These are phyloP conservation scores for Lycaon pictus DNA, from an alignment of 2,113 vertebrate species.

Conservation along the genomic window DNA sequence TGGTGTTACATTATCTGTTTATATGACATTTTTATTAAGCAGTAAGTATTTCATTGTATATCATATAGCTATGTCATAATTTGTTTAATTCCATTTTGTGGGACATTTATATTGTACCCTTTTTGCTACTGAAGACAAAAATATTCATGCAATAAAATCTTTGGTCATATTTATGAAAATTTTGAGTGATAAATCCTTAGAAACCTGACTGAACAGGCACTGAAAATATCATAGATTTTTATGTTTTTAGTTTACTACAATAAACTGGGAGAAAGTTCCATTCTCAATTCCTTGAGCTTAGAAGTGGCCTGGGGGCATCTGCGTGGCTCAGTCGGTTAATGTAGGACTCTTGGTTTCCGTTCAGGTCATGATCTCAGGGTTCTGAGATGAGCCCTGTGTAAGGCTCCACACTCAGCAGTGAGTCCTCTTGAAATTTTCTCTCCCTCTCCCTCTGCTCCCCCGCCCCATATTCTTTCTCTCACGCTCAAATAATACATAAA, in stretches of 20 bases:
- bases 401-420: background rate
- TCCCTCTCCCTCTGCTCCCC: background rate
- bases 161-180: background rate
- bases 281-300: background rate
- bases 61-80: background rate
- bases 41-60: background rate
- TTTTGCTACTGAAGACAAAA: constrained; percentile 27
- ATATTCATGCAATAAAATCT: background rate
- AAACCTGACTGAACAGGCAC: background rate
- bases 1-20: background rate
- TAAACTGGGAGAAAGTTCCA: background rate
- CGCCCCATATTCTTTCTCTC: too few relatives aligned
- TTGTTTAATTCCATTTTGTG: background rate
- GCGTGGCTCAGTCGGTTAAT: background rate
- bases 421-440: background rate
- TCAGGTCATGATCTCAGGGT: background rate
- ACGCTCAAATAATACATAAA: background rate
- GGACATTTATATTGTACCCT: background rate
- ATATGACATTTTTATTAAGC: background rate
- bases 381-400: background rate
- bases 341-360: background rate
- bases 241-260: background rate
- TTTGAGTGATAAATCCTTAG: background rate
- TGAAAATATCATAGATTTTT: background rate
- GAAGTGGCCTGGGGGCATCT: background rate